Base-by-base conservation (phyloP, 2,797 vertebrate genomes). In the Danio tinwini region DNA sequence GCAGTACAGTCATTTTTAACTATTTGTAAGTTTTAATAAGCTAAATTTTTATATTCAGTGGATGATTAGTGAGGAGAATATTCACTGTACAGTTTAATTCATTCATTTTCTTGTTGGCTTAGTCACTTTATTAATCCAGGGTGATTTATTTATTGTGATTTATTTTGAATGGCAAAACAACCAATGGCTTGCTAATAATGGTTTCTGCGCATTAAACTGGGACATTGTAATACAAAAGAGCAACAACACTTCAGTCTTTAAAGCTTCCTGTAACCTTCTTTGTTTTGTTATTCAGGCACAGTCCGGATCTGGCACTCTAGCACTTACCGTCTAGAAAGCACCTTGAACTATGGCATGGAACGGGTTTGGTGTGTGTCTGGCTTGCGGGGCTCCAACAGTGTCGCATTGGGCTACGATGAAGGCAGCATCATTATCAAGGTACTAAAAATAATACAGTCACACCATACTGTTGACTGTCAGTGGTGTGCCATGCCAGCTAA, bases 391-490 rank as follows among this genome's bases (percentile, higher is more conserved):
- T 99, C 98, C 90, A 99, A 99, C 90, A 99, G 96, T 4, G 96
- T 99, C 17, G 97, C 97, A 0, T 85, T 98, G 80, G 98, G 98
- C 1, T 99, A 99, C 29, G 98, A 99, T 29, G 97, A 99, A 90
- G 98, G 98, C 85, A 99, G 97, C 94, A 99, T 99, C 81, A 99
- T 99, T 83, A 96, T 99, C 76, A 99, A 99, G 95, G 98, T 98
- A 92, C 80, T 17, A 0, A n/a, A 37, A 40, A 14, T 9, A 65
- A 17, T 58, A 37, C 14, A 29, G 16, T 37, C 52, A 17, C 14
- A 52, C 4, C 0, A 4, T 81, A 6, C 29, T 69, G 16, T 21
- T 44, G 10, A 0, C 12, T 8, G 37, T 14, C 55, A 13, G 13
- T 42, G 56, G 3, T 21, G 11, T 62, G 11, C n/a, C n/a, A 44